Base-by-base conservation (phyloP, 2,113 vertebrate genomes). In the Sisor rabdophorus region DNA sequence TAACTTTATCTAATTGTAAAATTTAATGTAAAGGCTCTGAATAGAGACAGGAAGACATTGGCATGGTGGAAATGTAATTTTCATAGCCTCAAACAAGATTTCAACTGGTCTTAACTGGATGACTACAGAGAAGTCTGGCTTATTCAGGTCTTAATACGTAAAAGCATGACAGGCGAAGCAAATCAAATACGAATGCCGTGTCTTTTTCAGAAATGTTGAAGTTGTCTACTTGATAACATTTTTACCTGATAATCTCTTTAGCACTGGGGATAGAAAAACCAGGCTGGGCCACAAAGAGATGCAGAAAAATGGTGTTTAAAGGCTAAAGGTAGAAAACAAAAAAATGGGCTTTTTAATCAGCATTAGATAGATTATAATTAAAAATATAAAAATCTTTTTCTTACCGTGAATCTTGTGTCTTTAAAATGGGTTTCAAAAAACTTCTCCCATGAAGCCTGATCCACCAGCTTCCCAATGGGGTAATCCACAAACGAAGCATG, bases 261-360 rank as follows among this genome's bases (percentile, higher is more conserved):
- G 82, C 84, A 79, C 92, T 88, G 16, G 83, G 88, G 9, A 76
- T 8, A 0, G 87, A 79, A n/a, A 90, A 92, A 53, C 86, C 83
- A 0, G 89, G 75, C 83, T 91, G 87, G 0, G 94, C 88, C 89
- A 96, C 95, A 58, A 96, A 96, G 22, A 98, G 91, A 82, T 95
- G 95, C 86, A 98, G 52, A 82, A 98, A 99, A 52, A 99, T 86
- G 0, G 95, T 95, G 84, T 98, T 98, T 83, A 95, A 72, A 22
- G 96, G 91, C 97, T 99, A 84, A 6, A 47, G 19, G 71, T 58
- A 0, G 9, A 85, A 40, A 79, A 36, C 67, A 32, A 77, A 50
- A 30, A 71, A 64, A 63, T 71, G 77, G 52, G 17, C 32, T 36
- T 36, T 36, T 36, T 36, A 36, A 36, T 36, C 32, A 56, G 16